Evolutionary conservation across 2,113 vertebrate species (phyloP), one percentile per base, ranked within the genome.

Genomic region (Thermophis baileyi): DNA sequence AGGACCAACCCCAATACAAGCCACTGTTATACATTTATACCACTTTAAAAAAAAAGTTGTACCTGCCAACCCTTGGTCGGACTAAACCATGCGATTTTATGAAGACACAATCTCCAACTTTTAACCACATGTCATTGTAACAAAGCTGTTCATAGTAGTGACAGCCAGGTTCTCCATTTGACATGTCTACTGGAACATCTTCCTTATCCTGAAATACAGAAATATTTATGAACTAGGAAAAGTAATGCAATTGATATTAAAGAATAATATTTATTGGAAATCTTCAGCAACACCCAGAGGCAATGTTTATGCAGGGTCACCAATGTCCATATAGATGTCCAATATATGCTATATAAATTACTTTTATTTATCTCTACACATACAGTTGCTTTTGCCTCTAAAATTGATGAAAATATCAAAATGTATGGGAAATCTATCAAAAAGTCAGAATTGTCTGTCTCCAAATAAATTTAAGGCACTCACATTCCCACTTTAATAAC

Each of bases 41-140:
- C 25, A 93, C 95, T 74, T 81, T 44, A 2, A 1, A 3, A 40
- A 50, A 35, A 74, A 74, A 35, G 69, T 81, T 81, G 91, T 95
- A 99, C 99, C 99, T 99, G 97, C 99, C 99, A 57, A 99, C 99
- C 11, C 99, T 98, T 95, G 99, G 98, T 93, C 98, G 98, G 94
- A 99, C 99, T 54, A 99, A 97, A 90, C 99, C 99, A 87, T 99
- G 99, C 20, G 99, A 99, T 91, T 98, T 98, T 85, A 99, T 99
- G 96, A 99, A 99, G 94, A 99, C 98, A 87, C 98, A 99, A 94
- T 99, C 99, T 44, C 99, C 99, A 94, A 99, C 98, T 97, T 99
- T 99, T 51, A 99, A 97, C 98, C 98, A 99, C 97, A 98, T 96
- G 91, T 99, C 99, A 93, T 99, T 99, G 97, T 99, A 99, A 95